Evolutionary conservation across 2,113 vertebrate genomes (phyloP), one percentile per base, ranked within the genome.

Genomic region (Eulemur macaco): DNA sequence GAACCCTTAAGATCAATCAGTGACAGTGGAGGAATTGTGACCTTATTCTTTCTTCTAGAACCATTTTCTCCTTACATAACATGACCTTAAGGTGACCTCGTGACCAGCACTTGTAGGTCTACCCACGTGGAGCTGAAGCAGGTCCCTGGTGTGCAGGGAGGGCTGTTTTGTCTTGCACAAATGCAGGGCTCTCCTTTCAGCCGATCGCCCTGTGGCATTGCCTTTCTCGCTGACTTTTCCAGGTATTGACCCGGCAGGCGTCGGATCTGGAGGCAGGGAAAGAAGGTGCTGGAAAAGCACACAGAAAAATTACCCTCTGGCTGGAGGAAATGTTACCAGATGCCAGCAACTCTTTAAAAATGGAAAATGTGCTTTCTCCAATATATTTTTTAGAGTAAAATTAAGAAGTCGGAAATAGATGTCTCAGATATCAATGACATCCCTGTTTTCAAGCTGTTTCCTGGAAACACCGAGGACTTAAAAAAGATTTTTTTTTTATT

Each of bases 81-180:
- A 21, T 94, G 97, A 97, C 97, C 97, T 45, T 89, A 64, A 21
- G 66, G 97, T 94, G 98, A 97, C 96, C 83, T 97, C 82, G 42
- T 96, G 96, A 95, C 96, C 68, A 94, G 76, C 97, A 96, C 97
- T 93, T 89, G 96, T 56, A 86, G 94, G 94, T 97, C 90, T 95
- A 93, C 93, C 97, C 97, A 66, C 95, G 85, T 52, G 56, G 97
- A 98, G 94, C 80, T 83, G 84, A 86, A 83, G 96, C 95, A 89
- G 84, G 97, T 97, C 86, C 97, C 93, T 77, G 78, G 95, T 97
- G 97, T 96, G 95, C 96, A 94, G 82, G 89, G 91, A 96, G 97
- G 82, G 94, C 96, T 96, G 76, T 95, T 98, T 97, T 94, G 92
- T 97, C 95, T 93, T 96, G 92, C 88, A 87, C 82, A 96, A 96